A percentile compares a stretch with the other conserved stretches of the same genome.
These are phyloP conservation scores for Synanceia verrucosa DNA, from an alignment of 2,797 vertebrate genomes.

Conservation along the genomic window DNA sequence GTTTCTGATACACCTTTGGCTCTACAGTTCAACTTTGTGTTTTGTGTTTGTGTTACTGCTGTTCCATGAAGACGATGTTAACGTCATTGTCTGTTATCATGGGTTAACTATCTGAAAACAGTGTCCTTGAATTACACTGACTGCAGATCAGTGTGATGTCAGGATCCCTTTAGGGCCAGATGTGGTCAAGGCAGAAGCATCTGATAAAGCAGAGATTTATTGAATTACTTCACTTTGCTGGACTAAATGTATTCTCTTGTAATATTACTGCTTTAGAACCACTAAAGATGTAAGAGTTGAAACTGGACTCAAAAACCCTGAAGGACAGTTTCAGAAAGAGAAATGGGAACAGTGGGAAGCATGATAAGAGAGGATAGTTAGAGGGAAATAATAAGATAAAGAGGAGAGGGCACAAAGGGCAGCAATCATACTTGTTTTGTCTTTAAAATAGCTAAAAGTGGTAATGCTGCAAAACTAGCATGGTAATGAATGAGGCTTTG, in stretches of 20 bases:
- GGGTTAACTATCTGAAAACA: background rate
- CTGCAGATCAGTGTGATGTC: background rate
- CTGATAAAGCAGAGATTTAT: background rate
- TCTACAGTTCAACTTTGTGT: too few relatives aligned
- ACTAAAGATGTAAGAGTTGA: conserved; percentile 22
- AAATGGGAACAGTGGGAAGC: conserved; percentile 16
- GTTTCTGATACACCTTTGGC: too few relatives aligned
- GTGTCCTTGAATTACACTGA: background rate
- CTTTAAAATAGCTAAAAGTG: background rate
- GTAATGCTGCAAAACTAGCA: background rate
- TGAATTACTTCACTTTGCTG: conserved; percentile 16
- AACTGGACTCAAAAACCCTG: conserved; percentile 28
- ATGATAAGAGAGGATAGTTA: background rate
- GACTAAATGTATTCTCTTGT: conserved; percentile 26
- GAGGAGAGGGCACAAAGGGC: background rate
- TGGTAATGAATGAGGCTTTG: background rate
- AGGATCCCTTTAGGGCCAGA: background rate
- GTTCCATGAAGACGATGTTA: background rate
- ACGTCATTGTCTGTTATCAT: background rate
- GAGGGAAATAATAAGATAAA: background rate
- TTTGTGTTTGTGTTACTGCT: background rate
- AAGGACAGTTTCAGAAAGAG: conserved; percentile 17
- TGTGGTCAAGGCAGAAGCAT: background rate
- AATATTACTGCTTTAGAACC: conserved; percentile 26
- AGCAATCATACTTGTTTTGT: background rate